A percentile compares a stretch with the other conserved stretches of the same genome.
Conservation (phyloP, 2,888 invertebrate species). For the Clostera curtula region DNA sequence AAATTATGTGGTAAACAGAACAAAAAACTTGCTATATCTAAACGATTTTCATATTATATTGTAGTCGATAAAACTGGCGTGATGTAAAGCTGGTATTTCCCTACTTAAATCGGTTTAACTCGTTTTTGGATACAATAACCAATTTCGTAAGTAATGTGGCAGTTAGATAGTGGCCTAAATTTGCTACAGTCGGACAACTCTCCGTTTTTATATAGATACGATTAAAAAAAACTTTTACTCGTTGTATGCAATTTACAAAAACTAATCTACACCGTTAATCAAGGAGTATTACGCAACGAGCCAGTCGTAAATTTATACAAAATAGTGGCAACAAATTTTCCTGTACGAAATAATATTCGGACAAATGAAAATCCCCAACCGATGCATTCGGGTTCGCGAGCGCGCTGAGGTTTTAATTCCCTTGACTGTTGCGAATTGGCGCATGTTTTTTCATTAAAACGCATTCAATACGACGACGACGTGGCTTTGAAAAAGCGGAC, state of each 20-base stretch:
- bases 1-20: slow-evolving; percentile 3
- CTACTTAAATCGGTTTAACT: too few relatives aligned
- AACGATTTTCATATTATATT: too few relatives aligned
- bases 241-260: too few relatives aligned
- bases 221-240: too few relatives aligned
- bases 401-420: slow-evolving; percentile 68
- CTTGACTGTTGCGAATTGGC: slow-evolving; percentile 72
- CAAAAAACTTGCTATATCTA: too few relatives aligned
- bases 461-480: slow-evolving; percentile 73
- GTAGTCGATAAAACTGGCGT: too few relatives aligned
- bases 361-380: slow-evolving; percentile 62
- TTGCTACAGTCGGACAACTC: too few relatives aligned
- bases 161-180: too few relatives aligned
- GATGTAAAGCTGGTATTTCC: too few relatives aligned
- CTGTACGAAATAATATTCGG: slow-evolving; percentile 63
- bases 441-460: slow-evolving; percentile 75
- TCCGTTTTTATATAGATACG: too few relatives aligned
- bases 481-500: slow-evolving; percentile 67
- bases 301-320: slow-evolving; percentile 43
- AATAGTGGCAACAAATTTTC: slow-evolving; percentile 41
- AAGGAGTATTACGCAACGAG: slow-evolving; percentile 35
- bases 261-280: slow-evolving; percentile 38
- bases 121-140: too few relatives aligned
- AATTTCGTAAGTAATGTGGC: too few relatives aligned
- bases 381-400: slow-evolving; percentile 53